Evolutionary conservation across 1,140 invertebrate species (phyloP), one percentile per base, ranked within the genome.

Genomic region (Papilio polyxenes): DNA sequence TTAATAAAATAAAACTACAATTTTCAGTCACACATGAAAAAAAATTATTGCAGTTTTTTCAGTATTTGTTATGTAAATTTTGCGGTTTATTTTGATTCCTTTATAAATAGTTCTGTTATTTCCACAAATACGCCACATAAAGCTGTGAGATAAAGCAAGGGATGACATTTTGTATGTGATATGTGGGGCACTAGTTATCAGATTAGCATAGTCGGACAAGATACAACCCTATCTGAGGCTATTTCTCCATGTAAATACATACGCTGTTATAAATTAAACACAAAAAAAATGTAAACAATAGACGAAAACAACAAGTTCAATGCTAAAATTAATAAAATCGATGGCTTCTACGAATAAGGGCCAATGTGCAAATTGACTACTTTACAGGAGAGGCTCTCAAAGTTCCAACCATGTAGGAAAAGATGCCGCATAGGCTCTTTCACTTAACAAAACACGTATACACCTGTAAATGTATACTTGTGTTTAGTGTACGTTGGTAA

Each of bases 81-180:
- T 56, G 53, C 8, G 17, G 53, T 56, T 56, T 56, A 56, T 17
- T 56, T n/a, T 51, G 11, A 51, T 13, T 13, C 13, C 11, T 51
- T 51, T 51, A 7, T 56, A 56, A 17, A 65, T 69, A 23, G 62
- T 69, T 69, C 9, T 31, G n/a, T 62, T 62, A 62, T n/a, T 9
- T 20, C 23, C 37, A 62, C 10, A 69, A 65, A 69, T 69, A 31
- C 20, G 3, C 23, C 62, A 37, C 31, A 69, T 31, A 69, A 69
- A 69, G 23, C 23, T 23, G 62, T 31, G 23, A 3, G 62, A 69
- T 69, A 69, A 69, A 69, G 23, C 10, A 31, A 69, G 23, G 62
- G 62, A 69, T 69, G 62, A 69, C 62, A 69, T 69, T 69, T 69
- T 69, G 62, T 69, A 13, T 31, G 62, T 37, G 62, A 69, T 37